Base-by-base conservation (phyloP, 2,888 invertebrate genomes). In the Melinopterus prodromus region DNA sequence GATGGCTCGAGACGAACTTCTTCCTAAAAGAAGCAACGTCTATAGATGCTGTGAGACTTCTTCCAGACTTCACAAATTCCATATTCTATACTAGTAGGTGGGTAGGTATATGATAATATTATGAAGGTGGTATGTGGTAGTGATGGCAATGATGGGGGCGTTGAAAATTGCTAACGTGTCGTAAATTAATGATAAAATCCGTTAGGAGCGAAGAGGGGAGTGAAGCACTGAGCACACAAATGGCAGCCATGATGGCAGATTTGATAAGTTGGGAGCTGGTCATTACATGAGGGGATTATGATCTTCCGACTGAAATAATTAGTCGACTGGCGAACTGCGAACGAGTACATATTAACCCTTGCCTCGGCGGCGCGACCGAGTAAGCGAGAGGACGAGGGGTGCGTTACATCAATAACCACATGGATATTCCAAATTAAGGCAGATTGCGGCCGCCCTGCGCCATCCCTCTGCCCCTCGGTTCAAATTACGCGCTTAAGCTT, bases 251-350 rank as follows among this genome's bases (percentile, higher is more conserved):
- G 87, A 88, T 88, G 88, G 87, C 88, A 87, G 89, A 89, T 89
- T 89, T 89, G 88, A 87, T 88, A 88, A 88, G 87, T 88, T 88
- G 85, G 86, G 88, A 89, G 88, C 88, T 89, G 88, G 89, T 88
- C 88, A 89, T 89, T 89, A 89, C 89, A 88, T 87, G 87, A 87
- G 86, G 88, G 88, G 89, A 89, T 89, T 89, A 89, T 89, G 88
- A 89, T 89, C 89, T 88, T 86, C 88, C 89, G 87, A 89, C 89
- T 89, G 89, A 89, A 88, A 89, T 89, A 89, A 89, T 89, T 89
- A 89, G 89, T 87, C 87, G 81, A 84, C 84, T 86, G 83, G 84
- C 84, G 85, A 88, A 88, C 87, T 87, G 88, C 87, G 87, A 89
- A 88, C 87, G 88, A 89, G 89, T 89, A 86, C 88, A 88, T 89